Evolutionary conservation across 2,113 vertebrate genomes (phyloP).

Genomic region (Lutjanus erythropterus): DNA sequence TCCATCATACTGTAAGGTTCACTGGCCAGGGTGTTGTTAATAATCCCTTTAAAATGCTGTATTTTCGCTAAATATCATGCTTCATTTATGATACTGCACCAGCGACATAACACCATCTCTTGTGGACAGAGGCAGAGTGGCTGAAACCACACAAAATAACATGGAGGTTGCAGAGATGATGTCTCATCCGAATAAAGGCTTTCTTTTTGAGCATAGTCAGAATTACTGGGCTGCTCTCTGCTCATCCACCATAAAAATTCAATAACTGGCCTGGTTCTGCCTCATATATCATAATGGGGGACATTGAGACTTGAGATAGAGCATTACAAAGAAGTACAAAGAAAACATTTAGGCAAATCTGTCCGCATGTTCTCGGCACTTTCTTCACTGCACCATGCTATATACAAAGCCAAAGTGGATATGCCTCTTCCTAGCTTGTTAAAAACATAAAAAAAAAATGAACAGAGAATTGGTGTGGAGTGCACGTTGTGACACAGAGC

Average conservation of each 20-base stretch:
- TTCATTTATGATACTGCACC: conserved; percentile 76
- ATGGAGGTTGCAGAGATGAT: conserved; percentile 61
- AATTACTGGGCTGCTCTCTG: conserved; percentile 51
- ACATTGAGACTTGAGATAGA: conserved; percentile 72
- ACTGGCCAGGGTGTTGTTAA: conserved; percentile 38
- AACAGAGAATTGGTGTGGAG: conserved; percentile 63
- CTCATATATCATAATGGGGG: conserved; percentile 66
- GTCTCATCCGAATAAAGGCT: conserved; percentile 64
- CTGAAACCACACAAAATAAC: conserved; percentile 55
- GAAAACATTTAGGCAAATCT: conserved; percentile 69
- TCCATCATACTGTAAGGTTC: conserved; percentile 46
- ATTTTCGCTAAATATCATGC: conserved; percentile 78
- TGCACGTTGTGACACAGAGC: conserved; percentile 64
- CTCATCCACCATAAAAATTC: conserved; percentile 63
- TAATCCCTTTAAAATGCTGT: conserved; percentile 56
- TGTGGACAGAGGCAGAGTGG: conserved; percentile 64
- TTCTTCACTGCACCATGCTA: conserved; percentile 75
- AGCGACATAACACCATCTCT: conserved; percentile 65
- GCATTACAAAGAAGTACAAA: conserved; percentile 79
- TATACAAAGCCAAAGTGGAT: conserved; percentile 79
- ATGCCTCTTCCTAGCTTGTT: conserved; percentile 52
- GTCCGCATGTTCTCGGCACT: conserved; percentile 67
- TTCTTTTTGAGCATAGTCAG: conserved; percentile 53
- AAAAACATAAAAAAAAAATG: conserved; percentile 62
- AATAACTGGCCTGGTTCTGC: conserved; percentile 69